Evolutionary conservation across 2,113 vertebrate genomes (phyloP), one percentile per base, ranked within the genome.

Genomic region (Semicossyphus pulcher): DNA sequence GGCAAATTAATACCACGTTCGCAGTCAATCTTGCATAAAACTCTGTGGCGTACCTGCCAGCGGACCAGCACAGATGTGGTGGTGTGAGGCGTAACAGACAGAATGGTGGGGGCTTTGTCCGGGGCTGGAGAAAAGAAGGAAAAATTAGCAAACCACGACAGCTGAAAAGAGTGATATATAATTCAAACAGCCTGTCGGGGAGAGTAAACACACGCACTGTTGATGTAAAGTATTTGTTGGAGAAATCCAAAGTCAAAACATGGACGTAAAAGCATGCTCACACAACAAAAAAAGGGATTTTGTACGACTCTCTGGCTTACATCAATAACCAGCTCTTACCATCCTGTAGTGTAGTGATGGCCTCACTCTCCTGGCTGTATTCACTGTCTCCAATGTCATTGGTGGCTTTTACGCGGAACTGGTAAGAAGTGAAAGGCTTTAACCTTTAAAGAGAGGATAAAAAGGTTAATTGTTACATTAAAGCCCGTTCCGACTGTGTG

Each of bases 371-470:
- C 85, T 94, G 94, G 1, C 98, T 98, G 94, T 97, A 99, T 80
- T 96, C 96, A 39, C 98, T 99, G 94, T 99, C 98, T 54, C 98
- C 98, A 0, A 99, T 97, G 92, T 99, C 98, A 0, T 99, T 99
- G 0, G 97, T 99, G 0, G 97, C 96, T 88, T 98, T 99, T 34
- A 99, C 92, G 0, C 96, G 94, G 88, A 99, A 99, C 91, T 98
- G 97, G 93, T 99, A 99, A 25, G 97, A 97, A 0, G 97, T 99
- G 91, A 98, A 99, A 10, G 98, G 98, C 84, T 98, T 98, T 70
- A 99, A 92, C 89, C 98, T 99, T 83, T 1, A 10, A 4, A 51
- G 45, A 67, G 4, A 80, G 59, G 7, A 34, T 4, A 57, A 36
- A 4, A 18, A 59, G 4, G n/a, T 16, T 1, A 3, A 5, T 9